Percentiles rank a stretch among this genome's conserved stretches.
Conservation (phyloP, 2,113 vertebrate species). For the Otis tarda region DNA sequence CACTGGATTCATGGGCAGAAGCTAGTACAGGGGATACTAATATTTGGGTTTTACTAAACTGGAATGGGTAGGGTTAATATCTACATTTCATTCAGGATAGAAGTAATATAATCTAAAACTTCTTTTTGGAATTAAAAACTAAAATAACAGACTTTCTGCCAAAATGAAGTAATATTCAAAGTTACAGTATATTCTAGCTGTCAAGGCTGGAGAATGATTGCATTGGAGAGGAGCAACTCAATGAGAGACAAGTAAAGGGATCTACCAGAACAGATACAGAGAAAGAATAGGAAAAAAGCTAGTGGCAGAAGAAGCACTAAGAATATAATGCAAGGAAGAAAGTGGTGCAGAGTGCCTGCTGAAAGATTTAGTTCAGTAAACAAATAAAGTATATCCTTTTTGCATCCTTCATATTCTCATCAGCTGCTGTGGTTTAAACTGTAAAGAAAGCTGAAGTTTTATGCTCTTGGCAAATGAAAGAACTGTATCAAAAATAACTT, state of each 20-base stretch:
- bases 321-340: not conserved
- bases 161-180: not conserved
- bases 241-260: not conserved
- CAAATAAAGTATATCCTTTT: not conserved
- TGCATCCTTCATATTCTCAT: not conserved
- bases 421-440: not conserved
- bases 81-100: not conserved
- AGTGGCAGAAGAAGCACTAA: not conserved
- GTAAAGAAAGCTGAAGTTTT: not conserved
- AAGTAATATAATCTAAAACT: not conserved
- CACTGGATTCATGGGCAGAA: not conserved
- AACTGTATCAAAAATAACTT: not conserved
- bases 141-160: not conserved
- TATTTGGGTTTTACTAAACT: not conserved
- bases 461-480: not conserved
- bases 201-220: not conserved
- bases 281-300: not conserved
- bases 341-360: not conserved
- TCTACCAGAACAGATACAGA: not conserved
- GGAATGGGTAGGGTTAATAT: not conserved
- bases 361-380: not conserved
- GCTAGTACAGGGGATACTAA: not conserved
- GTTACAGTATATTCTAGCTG: not conserved
- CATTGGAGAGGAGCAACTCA: not conserved
- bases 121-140: not conserved